Percentiles rank a stretch among this genome's conserved stretches.
Conservation (phyloP, 2,797 vertebrate species). For the Distichodus sexfasciatus region DNA sequence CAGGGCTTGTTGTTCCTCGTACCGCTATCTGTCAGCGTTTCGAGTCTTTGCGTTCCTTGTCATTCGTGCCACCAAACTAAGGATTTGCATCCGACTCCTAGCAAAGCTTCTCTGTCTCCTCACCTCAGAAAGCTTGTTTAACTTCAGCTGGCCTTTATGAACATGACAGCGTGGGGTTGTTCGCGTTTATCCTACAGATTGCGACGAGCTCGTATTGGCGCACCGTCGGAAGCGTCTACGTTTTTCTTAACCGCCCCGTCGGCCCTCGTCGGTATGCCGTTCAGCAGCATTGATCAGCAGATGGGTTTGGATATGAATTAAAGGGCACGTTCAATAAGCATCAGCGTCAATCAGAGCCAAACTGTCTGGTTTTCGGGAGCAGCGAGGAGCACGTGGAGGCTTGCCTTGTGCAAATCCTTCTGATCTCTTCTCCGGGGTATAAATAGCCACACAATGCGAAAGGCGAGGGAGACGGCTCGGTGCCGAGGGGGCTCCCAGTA, state of each 20-base stretch:
- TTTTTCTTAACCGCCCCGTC: conserved; percentile 15
- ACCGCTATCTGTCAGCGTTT: background rate
- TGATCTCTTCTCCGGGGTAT: conserved; percentile 39
- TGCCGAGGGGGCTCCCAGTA: conserved; percentile 27
- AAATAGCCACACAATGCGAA: conserved; percentile 36
- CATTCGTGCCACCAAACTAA: background rate
- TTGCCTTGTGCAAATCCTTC: conserved; percentile 18
- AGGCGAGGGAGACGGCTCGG: conserved; percentile 38
- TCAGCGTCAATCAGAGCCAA: conserved; percentile 45
- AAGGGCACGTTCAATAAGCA: conserved; percentile 52
- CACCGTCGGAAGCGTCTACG: no score
- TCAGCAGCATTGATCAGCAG: conserved; percentile 48
- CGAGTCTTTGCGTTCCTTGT: background rate
- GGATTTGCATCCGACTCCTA: background rate
- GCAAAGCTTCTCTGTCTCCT: background rate
- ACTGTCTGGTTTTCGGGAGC: conserved; percentile 33
- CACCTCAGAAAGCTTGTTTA: conserved; percentile 20
- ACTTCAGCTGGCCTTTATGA: conserved; percentile 15
- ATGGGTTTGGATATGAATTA: conserved; percentile 45
- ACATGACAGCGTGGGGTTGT: background rate
- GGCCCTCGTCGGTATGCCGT: conserved; percentile 28
- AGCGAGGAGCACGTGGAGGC: conserved; percentile 9
- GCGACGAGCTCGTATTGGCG: no score
- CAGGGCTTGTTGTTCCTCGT: background rate
- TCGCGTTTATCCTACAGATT: conserved; percentile 40